These are phyloP conservation scores for Drosophila willistoni DNA, from an alignment of 1,140 invertebrate species.

Conservation along the genomic window DNA sequence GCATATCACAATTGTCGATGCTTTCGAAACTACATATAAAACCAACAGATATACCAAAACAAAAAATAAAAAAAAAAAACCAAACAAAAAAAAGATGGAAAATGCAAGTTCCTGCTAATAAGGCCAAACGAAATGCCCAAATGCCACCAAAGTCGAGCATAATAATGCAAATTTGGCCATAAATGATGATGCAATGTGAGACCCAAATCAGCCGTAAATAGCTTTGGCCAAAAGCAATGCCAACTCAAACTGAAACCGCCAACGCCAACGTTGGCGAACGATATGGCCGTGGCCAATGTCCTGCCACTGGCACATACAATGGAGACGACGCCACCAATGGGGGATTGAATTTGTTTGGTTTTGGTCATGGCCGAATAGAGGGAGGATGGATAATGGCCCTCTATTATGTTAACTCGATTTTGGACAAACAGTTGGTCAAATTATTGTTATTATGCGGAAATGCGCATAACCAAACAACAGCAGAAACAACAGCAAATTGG, in stretches of 20 bases:
- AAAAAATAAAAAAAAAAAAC: no score
- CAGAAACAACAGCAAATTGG: constrained; percentile 58
- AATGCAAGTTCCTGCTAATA: constrained; percentile 59
- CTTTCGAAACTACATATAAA: constrained; percentile 44
- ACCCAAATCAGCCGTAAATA: constrained; percentile 2
- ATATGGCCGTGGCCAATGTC: constrained; percentile 32
- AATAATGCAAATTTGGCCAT: constrained; percentile 68
- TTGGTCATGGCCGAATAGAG: constrained; percentile 33
- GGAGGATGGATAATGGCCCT: constrained; percentile 40
- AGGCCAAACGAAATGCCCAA: constrained; percentile 31
- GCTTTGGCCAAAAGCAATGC: constrained; percentile 12
- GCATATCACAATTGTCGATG: constrained; percentile 54
- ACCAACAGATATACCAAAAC: not conserved
- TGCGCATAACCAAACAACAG: constrained; percentile 46
- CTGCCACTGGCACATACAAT: constrained; percentile 51
- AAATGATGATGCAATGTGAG: constrained; percentile 45
- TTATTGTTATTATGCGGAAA: constrained; percentile 78
- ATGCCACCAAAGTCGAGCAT: constrained; percentile 65
- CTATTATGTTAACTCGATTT: constrained; percentile 77
- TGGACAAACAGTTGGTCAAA: constrained; percentile 75
- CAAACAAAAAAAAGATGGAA: constrained; percentile 33
- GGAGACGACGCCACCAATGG: constrained; percentile 48
- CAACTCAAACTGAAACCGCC: constrained; percentile 1
- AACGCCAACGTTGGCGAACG: constrained; percentile 38
- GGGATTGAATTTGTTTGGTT: constrained; percentile 19